phyloP scores from a whole-genome alignment of 2,888 invertebrate species.

The Isoperla grammatica region DNA sequence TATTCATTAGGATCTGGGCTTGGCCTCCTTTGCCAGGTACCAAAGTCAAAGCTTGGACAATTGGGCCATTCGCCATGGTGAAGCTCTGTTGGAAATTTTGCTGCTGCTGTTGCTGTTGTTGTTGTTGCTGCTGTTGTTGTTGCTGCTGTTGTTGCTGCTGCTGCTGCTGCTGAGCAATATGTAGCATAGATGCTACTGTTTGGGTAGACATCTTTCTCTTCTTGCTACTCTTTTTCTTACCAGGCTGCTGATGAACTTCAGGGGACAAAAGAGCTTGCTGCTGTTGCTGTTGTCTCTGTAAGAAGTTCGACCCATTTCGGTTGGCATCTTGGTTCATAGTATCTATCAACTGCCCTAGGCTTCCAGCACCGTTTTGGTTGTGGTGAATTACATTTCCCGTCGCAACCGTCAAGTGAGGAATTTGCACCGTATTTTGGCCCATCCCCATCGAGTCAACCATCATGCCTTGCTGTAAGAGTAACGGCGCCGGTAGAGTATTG shows the following conservation, averaged over 20 bases:
- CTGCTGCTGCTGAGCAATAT: conserved; percentile 36
- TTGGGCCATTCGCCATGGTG: conserved; percentile 61
- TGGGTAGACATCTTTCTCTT: conserved; percentile 66
- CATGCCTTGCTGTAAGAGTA: conserved; percentile 71
- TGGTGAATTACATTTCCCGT: conserved; percentile 57
- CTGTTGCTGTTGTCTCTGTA: conserved; percentile 22
- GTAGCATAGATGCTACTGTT: conserved; percentile 56
- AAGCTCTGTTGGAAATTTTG: conserved; percentile 62
- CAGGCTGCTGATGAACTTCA: conserved; percentile 7
- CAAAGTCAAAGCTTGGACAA: conserved; percentile 70
- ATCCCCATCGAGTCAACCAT: conserved; percentile 69
- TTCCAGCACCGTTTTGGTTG: conserved; percentile 30
- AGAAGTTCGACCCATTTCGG: conserved; percentile 35
- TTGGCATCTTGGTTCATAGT: conserved; percentile 45
- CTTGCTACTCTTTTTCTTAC: conserved; percentile 54
- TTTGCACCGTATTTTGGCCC: conserved; percentile 57
- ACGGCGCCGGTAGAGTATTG: conserved; percentile 71
- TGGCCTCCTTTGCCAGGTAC: conserved; percentile 66
- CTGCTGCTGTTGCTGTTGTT: conserved; percentile 40
- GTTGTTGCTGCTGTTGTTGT: conserved; percentile 53
- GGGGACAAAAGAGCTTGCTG: conserved; percentile 18
- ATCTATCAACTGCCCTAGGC: conserved; percentile 22
- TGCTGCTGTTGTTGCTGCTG: conserved; percentile 39
- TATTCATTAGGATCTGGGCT: conserved; percentile 72
- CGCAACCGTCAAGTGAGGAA: conserved; percentile 59